A percentile compares a stretch with the other conserved stretches of the same genome.
phyloP scores from a whole-genome alignment of 2,113 vertebrate genomes.

The Silurus asotus region DNA sequence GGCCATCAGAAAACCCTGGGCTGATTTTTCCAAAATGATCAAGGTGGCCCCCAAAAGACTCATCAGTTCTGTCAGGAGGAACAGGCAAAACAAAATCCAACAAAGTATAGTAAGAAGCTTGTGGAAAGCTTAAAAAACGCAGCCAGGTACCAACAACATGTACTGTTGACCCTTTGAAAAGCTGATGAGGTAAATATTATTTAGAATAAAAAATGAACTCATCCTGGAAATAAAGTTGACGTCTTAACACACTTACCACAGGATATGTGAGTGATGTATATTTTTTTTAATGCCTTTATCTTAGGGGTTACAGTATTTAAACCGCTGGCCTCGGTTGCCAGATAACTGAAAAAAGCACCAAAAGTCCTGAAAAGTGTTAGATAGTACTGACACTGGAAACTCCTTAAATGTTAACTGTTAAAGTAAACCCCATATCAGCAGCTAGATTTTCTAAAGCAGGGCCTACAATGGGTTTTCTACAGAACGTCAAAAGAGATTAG shows the following conservation, averaged over 20 bases:
- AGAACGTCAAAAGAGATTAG: background rate
- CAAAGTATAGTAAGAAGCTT: background rate
- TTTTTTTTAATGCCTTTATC: background rate
- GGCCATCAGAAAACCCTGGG: background rate
- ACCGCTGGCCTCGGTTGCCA: background rate
- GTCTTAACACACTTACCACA: background rate
- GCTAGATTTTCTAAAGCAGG: background rate
- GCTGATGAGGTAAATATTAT: background rate
- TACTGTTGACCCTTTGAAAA: background rate
- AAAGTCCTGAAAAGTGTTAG: background rate
- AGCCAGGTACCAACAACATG: background rate
- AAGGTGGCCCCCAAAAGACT: background rate
- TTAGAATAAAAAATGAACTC: background rate
- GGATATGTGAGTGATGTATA: background rate
- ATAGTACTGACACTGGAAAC: background rate
- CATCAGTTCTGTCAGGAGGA: background rate
- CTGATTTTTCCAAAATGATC: background rate
- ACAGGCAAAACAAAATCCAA: background rate
- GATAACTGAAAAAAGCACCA: background rate
- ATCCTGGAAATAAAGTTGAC: background rate
- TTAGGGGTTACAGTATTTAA: background rate
- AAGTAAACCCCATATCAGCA: background rate
- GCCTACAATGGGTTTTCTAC: background rate
- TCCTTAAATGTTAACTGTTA: background rate
- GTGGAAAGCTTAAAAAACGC: background rate